Conservation (phyloP, 2,888 invertebrate genomes). For the Buathra laborator region DNA sequence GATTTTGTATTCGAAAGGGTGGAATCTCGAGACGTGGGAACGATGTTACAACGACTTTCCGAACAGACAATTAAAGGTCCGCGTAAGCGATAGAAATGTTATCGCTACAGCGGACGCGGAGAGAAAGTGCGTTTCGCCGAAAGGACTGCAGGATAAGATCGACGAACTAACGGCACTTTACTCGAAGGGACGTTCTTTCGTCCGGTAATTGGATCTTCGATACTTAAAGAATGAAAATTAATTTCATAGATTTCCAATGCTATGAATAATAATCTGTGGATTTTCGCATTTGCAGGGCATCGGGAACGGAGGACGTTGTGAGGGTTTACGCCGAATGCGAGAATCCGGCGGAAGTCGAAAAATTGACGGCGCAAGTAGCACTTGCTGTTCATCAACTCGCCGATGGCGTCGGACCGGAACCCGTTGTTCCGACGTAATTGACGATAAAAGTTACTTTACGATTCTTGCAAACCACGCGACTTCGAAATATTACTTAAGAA, state of each 20-base stretch:
- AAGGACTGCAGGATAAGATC: slow-evolving; percentile 93
- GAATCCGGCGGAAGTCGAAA: slow-evolving; percentile 89
- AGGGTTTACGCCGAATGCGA: slow-evolving; percentile 98
- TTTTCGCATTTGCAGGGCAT: slow-evolving; percentile 88
- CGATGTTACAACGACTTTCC: slow-evolving; percentile 94
- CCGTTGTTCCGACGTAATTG: slow-evolving; percentile 81
- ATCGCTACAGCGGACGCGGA: slow-evolving; percentile 96
- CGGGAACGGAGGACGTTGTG: slow-evolving; percentile 98
- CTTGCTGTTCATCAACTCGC: slow-evolving; percentile 91
- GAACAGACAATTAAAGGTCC: slow-evolving; percentile 94
- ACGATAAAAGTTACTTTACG: neutral
- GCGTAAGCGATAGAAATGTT: slow-evolving; percentile 93
- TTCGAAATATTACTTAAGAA: too few species aligned
- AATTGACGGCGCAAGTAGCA: slow-evolving; percentile 92
- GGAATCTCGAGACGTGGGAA: slow-evolving; percentile 93
- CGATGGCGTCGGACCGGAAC: slow-evolving; percentile 91
- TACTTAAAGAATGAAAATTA: neutral
- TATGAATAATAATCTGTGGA: neutral
- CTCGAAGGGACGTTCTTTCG: slow-evolving; percentile 93
- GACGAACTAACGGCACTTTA: slow-evolving; percentile 90
- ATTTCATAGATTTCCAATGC: neutral
- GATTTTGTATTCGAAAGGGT: slow-evolving; percentile 93
- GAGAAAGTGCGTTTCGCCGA: slow-evolving; percentile 92
- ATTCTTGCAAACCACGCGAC: neutral
- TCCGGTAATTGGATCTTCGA: slow-evolving; percentile 86